Evolutionary conservation across 2,888 invertebrate species (phyloP).

Genomic region (Zootermopsis nevadensis): DNA sequence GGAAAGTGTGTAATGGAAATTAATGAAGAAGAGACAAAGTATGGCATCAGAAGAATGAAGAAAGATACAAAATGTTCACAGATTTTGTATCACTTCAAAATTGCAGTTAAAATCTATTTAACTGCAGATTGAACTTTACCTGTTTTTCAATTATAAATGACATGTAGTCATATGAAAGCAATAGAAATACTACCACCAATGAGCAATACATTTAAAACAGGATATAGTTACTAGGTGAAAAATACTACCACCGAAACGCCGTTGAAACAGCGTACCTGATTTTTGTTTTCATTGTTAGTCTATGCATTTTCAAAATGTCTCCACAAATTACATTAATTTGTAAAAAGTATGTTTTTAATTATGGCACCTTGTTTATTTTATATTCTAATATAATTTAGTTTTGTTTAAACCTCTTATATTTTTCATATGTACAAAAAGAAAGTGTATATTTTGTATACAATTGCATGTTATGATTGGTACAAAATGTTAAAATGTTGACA

Average conservation of each 20-base stretch:
- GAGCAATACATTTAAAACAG: neutral
- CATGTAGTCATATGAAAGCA: neutral
- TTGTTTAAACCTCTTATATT: neutral
- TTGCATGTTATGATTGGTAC: neutral
- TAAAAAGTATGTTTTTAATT: neutral
- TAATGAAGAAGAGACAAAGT: neutral
- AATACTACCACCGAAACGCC: neutral
- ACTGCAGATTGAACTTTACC: neutral
- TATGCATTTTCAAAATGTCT: neutral
- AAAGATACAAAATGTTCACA: neutral
- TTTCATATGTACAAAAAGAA: neutral
- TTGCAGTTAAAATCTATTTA: too few relatives aligned
- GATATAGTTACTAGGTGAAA: neutral
- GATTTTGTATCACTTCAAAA: neutral
- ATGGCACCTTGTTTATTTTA: neutral
- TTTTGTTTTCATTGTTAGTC: neutral
- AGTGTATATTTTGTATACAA: constrained; percentile 9
- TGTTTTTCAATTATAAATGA: neutral
- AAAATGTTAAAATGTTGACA: neutral
- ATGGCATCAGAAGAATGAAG: neutral
- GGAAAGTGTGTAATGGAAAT: neutral
- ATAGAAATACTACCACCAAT: neutral
- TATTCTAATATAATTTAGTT: neutral
- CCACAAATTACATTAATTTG: constrained; percentile 4
- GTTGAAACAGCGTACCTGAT: neutral